Percentiles rank a stretch among this genome's conserved stretches.
Conservation (phyloP, 2,797 vertebrate species). For the Acanthopagrus latus region DNA sequence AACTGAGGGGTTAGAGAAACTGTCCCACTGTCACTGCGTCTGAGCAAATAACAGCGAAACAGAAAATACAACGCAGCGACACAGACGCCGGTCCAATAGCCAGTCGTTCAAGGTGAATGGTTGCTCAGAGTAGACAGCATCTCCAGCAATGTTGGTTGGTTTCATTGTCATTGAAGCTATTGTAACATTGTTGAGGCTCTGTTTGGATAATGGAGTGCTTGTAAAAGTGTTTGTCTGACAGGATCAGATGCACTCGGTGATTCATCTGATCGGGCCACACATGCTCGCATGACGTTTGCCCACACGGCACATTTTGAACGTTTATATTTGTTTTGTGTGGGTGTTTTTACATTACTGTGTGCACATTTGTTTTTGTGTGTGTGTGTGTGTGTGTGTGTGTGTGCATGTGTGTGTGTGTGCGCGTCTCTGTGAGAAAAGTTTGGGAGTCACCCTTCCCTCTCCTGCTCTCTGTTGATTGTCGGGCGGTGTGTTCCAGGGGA, state of each 20-base stretch:
- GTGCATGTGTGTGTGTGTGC: not conserved
- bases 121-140: conserved; percentile 44
- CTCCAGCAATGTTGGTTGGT: conserved; percentile 14
- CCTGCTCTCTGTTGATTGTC: conserved; percentile 43
- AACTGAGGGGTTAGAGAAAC: not conserved
- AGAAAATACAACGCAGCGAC: not conserved
- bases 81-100: conserved; percentile 3
- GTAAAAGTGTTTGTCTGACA: conserved; percentile 48
- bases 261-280: conserved; percentile 31
- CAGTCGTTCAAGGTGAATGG: conserved; percentile 16
- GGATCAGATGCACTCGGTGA: conserved; percentile 41
- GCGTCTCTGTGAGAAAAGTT: conserved; percentile 13
- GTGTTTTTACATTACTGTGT: conserved; percentile 12
- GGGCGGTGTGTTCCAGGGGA: conserved; percentile 42
- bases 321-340: conserved; percentile 42
- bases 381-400: not conserved
- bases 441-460: conserved; percentile 44
- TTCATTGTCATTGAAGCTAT: conserved; percentile 30
- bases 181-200: conserved; percentile 49
- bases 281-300: conserved; percentile 10
- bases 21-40: not conserved
- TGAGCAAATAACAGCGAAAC: not conserved
- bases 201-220: conserved; percentile 35
- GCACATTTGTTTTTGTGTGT: not conserved
- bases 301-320: not conserved